Evolutionary conservation across 2,797 vertebrate genomes (phyloP), one percentile per base, ranked within the genome.

Genomic region (Eulemur mongoz): DNA sequence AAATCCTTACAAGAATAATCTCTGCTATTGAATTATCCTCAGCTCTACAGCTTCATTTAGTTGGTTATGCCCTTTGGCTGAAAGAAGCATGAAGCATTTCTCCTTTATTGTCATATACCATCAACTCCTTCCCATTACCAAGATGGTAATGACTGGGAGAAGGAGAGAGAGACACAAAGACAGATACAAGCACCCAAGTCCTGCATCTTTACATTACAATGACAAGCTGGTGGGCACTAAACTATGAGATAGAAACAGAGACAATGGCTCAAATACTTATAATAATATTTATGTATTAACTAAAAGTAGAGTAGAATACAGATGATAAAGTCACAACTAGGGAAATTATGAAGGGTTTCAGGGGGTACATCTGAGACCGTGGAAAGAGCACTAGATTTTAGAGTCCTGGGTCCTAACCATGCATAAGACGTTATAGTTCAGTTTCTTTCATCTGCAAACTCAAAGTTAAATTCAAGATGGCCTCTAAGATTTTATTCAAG

Each of bases 371-470:
- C 11, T 12, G 13, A 88, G 25, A 30, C 0, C 1, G 7, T 2
- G 15, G 18, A 54, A 96, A 40, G 3, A 80, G 4, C 12, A 11
- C 1, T 69, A 48, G 15, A 45, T 48, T 8, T 75, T 32, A 20
- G 1, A 32, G 2, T n/a, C 27, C 45, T 63, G 10, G 25, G 0
- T 57, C 22, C 20, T 65, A 27, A 15, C 1, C 27, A 67, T 52
- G 4, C 4, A 30, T 79, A 50, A 81, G 2, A 86, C 2, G 9
- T 35, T 43, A 14, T 25, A 50, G 38, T 3, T 63, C n/a, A 54
- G 5, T 78, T 54, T 92, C 27, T 40, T 90, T 70, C 32, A 48
- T 54, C n/a, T 73, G 17, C 50, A 79, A 88, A 90, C 7, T 82
- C 14, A 13, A 88, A 88, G 20, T 79, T 70, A n/a, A 61, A 1